Evolutionary conservation across 2,113 vertebrate species (phyloP).

Genomic region (Grammomys dolichurus): DNA sequence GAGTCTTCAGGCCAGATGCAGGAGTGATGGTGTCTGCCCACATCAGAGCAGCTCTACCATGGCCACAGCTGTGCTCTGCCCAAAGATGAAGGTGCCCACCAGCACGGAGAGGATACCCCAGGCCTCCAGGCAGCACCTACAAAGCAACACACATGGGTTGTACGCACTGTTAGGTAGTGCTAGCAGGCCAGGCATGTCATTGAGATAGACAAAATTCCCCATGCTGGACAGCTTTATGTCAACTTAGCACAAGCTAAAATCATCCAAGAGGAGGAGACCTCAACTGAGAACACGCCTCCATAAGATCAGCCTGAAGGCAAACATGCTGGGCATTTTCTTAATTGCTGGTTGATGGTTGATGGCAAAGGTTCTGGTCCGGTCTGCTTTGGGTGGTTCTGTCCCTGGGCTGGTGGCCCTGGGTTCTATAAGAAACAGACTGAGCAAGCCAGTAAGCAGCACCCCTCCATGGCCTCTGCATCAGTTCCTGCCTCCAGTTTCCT

Average conservation of each 20-base stretch:
- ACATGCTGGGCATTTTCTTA: not conserved
- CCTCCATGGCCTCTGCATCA: not conserved
- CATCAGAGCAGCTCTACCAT: constrained; percentile 88
- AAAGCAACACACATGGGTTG: rapidly evolving
- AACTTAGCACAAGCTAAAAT: not conserved
- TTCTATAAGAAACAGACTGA: not conserved
- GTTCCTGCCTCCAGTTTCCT: not conserved
- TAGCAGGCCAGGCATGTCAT: rapidly evolving
- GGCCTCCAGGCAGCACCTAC: constrained; percentile 88
- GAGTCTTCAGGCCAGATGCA: rapidly evolving
- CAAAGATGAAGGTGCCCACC: constrained; percentile 94
- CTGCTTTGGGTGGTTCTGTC: not conserved
- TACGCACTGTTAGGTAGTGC: rapidly evolving
- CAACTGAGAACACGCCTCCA: not conserved
- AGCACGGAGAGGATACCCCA: constrained; percentile 93
- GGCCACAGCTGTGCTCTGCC: constrained; percentile 94
- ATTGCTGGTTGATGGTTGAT: not conserved
- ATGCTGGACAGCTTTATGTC: not conserved
- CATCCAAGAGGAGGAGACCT: not conserved
- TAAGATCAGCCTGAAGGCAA: not conserved
- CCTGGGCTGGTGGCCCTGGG: not conserved
- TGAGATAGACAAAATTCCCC: not conserved
- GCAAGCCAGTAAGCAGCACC: not conserved
- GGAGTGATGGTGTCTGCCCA: rapidly evolving
- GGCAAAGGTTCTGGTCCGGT: not conserved